Conservation (phyloP, 2,888 invertebrate genomes). For the Epirrita christyi region DNA sequence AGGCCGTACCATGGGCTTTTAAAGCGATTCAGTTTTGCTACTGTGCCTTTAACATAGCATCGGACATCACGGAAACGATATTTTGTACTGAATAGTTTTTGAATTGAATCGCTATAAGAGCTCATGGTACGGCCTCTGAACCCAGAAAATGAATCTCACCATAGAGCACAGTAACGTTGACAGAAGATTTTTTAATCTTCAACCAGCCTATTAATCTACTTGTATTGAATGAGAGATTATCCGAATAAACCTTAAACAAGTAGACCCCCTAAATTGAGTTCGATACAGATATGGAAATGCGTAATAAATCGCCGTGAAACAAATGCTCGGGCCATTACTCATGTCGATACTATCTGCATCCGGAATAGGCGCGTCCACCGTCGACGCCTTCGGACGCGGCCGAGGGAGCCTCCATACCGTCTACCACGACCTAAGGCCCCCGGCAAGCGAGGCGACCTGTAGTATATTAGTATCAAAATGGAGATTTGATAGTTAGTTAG, state of each 20-base stretch:
- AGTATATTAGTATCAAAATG: no score
- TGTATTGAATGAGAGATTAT: not conserved
- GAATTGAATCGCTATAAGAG: no score
- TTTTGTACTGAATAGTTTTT: no score
- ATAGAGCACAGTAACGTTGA: not conserved
- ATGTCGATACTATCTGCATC: slow-evolving; percentile 79
- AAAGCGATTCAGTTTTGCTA: no score
- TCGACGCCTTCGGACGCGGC: slow-evolving; percentile 86
- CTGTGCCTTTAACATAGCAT: no score
- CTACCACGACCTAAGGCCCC: slow-evolving; percentile 51
- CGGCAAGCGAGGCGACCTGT: slow-evolving; percentile 43
- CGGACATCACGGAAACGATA: no score
- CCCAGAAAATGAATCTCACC: no score
- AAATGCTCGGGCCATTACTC: slow-evolving; percentile 53
- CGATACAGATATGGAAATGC: slow-evolving; percentile 43
- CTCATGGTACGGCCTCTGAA: no score
- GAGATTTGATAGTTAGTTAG: no score
- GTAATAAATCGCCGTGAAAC: slow-evolving; percentile 51
- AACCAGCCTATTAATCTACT: not conserved
- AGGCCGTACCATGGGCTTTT: no score
- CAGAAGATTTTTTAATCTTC: not conserved
- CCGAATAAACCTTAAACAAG: slow-evolving; percentile 33
- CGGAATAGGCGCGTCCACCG: slow-evolving; percentile 93
- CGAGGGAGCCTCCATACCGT: slow-evolving; percentile 70
- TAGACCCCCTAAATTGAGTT: slow-evolving; percentile 41